A percentile compares a stretch with the other conserved stretches of the same genome.
These are phyloP conservation scores for Listronotus bonariensis DNA, from an alignment of 1,140 invertebrate genomes.

Conservation along the genomic window DNA sequence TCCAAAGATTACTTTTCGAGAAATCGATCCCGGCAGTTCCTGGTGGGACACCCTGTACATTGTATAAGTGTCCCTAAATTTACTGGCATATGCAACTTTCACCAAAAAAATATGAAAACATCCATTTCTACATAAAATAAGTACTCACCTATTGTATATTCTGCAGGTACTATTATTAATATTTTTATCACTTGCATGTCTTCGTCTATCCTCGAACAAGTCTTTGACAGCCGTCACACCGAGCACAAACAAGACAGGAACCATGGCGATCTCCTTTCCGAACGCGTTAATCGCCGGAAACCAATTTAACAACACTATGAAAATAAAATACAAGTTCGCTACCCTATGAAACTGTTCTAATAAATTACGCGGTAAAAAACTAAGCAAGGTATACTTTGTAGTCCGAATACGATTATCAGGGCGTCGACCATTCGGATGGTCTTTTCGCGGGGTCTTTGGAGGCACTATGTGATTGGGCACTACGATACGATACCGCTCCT, in stretches of 20 bases:
- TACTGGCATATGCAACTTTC: no score
- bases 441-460: constrained; percentile 72
- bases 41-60: no score
- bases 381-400: constrained; percentile 93
- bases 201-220: constrained; percentile 90
- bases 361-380: constrained; percentile 95
- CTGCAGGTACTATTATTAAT: constrained; percentile 93
- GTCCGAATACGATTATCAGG: constrained; percentile 87
- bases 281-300: constrained; percentile 92
- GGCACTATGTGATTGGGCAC: constrained; percentile 84
- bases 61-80: no score
- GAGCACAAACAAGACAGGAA: constrained; percentile 93
- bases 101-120: no score
- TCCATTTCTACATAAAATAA: background rate
- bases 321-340: constrained; percentile 97
- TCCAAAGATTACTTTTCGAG: no score
- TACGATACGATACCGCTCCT: constrained; percentile 73
- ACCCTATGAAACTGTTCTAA: constrained; percentile 97
- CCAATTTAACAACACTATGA: constrained; percentile 95
- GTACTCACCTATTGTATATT: constrained; percentile 85
- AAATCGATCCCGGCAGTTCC: no score
- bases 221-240: constrained; percentile 97
- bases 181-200: constrained; percentile 87
- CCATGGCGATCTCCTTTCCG: constrained; percentile 94
- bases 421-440: constrained; percentile 82